Conservation (phyloP, 1,140 invertebrate species). For the Drosophila varians region DNA sequence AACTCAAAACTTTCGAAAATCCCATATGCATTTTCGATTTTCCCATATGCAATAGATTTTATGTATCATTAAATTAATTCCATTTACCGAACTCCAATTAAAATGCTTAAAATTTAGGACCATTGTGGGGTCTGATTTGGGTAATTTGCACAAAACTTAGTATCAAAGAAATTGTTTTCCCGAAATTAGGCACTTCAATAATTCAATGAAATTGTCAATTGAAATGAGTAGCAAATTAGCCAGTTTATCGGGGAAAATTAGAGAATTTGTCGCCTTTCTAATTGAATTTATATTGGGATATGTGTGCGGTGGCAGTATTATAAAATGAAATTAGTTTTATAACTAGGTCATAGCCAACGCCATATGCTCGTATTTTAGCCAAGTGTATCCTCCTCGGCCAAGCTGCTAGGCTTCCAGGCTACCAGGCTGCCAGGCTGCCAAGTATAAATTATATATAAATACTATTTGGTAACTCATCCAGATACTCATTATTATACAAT, state of each 20-base stretch:
- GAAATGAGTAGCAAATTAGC: conserved; percentile 10
- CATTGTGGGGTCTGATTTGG: too few species aligned
- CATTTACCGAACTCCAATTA: background rate
- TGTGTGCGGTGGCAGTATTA: conserved; percentile 1
- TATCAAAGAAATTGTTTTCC: background rate
- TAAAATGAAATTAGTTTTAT: conserved; percentile 16
- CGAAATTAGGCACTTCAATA: background rate
- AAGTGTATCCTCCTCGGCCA: conserved; percentile 8
- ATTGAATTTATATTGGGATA: conserved; percentile 22
- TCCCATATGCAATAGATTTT: background rate
- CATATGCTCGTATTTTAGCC: background rate
- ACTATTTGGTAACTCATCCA: background rate
- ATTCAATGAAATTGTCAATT: conserved; percentile 6
- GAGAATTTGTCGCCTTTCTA: conserved; percentile 12
- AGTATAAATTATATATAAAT: conserved; percentile 17
- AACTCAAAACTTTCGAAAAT: background rate
- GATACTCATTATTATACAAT: conserved; percentile 16
- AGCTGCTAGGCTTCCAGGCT: too few species aligned
- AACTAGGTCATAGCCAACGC: conserved; percentile 27
- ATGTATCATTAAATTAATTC: background rate
- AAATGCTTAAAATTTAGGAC: background rate
- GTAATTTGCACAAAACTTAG: background rate
- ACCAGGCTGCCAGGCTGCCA: too few species aligned
- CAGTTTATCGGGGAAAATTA: conserved; percentile 37
- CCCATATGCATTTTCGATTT: background rate